Evolutionary conservation across 2,888 invertebrate genomes (phyloP).

Genomic region (Lymantria dispar): DNA sequence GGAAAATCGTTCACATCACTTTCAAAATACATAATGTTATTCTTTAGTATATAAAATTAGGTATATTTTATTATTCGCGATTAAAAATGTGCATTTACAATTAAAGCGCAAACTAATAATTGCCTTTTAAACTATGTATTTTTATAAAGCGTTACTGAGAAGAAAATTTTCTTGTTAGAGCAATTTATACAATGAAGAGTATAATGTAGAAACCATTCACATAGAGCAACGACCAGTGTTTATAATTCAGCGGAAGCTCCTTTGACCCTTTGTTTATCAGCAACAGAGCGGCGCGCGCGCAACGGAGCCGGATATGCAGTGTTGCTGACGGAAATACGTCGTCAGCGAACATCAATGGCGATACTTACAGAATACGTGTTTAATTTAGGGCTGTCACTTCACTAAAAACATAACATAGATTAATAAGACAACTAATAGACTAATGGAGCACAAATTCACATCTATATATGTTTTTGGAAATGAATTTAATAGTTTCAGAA

Average conservation of each 20-base stretch:
- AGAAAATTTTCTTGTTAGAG: background rate
- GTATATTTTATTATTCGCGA: too few relatives aligned
- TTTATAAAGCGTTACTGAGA: too few relatives aligned
- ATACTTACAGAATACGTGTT: conserved; percentile 20
- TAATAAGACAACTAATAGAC: too few relatives aligned
- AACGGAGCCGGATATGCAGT: conserved; percentile 57
- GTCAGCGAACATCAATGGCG: conserved; percentile 50
- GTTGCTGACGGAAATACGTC: conserved; percentile 70
- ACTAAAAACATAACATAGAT: background rate
- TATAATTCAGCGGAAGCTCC: conserved; percentile 60
- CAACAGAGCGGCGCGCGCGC: conserved; percentile 51
- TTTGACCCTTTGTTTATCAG: conserved; percentile 78
- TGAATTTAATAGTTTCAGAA: background rate
- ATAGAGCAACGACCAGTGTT: conserved; percentile 37
- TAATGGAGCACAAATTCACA: background rate
- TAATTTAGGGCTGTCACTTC: conserved; percentile 23
- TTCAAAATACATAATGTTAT: too few relatives aligned
- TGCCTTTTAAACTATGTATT: too few relatives aligned
- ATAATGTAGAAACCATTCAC: background rate
- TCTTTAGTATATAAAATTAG: too few relatives aligned
- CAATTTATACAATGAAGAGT: background rate
- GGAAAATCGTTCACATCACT: too few relatives aligned
- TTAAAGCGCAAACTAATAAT: too few relatives aligned
- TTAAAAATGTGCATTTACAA: too few relatives aligned
- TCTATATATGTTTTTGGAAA: background rate